Evolutionary conservation across 2,888 invertebrate genomes (phyloP).

Genomic region (Pyrgus malvae): DNA sequence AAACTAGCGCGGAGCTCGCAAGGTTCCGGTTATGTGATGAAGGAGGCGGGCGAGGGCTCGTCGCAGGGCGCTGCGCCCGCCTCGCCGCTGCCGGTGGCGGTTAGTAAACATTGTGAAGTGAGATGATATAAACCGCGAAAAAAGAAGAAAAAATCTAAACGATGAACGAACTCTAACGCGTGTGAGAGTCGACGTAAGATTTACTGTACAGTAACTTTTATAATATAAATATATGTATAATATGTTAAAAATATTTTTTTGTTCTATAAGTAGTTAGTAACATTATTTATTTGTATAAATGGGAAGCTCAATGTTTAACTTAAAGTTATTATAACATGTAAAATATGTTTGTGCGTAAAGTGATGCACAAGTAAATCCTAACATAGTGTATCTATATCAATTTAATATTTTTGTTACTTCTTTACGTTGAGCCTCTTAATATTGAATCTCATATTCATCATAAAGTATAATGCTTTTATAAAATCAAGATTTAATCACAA

Average conservation of each 20-base stretch:
- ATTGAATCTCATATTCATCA: conserved; percentile 70
- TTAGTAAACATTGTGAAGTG: conserved; percentile 92
- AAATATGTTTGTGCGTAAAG: conserved; percentile 62
- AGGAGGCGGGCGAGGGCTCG: conserved; percentile 57
- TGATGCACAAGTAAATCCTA: conserved; percentile 70
- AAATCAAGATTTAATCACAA: conserved; percentile 46
- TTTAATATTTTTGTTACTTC: conserved; percentile 61
- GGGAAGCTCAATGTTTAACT: conserved; percentile 79
- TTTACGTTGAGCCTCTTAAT: conserved; percentile 72
- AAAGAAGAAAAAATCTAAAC: conserved; percentile 35
- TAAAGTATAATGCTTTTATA: conserved; percentile 41
- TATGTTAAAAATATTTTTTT: conserved; percentile 49
- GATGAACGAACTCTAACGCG: conserved; percentile 49
- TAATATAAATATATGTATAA: conserved; percentile 56
- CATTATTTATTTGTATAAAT: conserved; percentile 80
- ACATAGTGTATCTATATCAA: conserved; percentile 45
- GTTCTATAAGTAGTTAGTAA: conserved; percentile 54
- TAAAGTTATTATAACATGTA: conserved; percentile 72
- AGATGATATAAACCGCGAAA: conserved; percentile 86
- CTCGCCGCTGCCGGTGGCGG: conserved; percentile 72
- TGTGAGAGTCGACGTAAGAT: conserved; percentile 38
- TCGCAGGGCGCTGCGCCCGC: conserved; percentile 41
- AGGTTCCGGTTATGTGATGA: conserved; percentile 86
- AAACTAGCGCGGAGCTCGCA: conserved; percentile 91
- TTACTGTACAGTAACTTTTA: conserved; percentile 41